Percentiles rank a stretch among this genome's conserved stretches.
Conservation (phyloP, 1,140 invertebrate genomes). For the Lasioglossum albipes region DNA sequence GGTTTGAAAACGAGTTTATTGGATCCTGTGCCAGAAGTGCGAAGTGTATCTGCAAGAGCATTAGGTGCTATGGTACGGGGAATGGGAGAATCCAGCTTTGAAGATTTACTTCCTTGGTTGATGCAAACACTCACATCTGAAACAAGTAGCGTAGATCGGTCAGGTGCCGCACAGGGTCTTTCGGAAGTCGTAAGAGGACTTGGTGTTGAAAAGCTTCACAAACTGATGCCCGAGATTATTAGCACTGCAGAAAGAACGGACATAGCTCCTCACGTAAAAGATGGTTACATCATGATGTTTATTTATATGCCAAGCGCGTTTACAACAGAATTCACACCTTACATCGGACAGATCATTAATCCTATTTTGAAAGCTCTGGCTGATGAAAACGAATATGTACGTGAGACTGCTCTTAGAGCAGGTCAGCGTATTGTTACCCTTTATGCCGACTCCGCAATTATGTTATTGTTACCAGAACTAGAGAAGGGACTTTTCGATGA, state of each 20-base stretch:
- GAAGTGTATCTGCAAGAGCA: constrained; percentile 95
- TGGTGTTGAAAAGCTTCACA: constrained; percentile 96
- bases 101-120: constrained; percentile 97
- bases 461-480: constrained; percentile 94
- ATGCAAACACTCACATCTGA: constrained; percentile 99
- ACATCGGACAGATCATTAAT: constrained; percentile 98
- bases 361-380: constrained; percentile 98
- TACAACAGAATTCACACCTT: constrained; percentile 95
- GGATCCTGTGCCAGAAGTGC: constrained; percentile 98
- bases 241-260: constrained; percentile 95
- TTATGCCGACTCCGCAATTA: constrained; percentile 97
- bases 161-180: constrained; percentile 98
- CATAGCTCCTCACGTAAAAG: constrained; percentile 98
- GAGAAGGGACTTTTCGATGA: constrained; percentile 97
- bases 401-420: constrained; percentile 97
- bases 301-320: constrained; percentile 99
- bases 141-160: constrained; percentile 95
- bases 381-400: constrained; percentile 99
- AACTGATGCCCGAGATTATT: constrained; percentile 99
- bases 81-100: constrained; percentile 97
- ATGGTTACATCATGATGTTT: constrained; percentile 99
- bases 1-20: constrained; percentile 97
- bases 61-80: constrained; percentile 98
- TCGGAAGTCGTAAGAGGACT: constrained; percentile 97
- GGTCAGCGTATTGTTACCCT: constrained; percentile 98